Evolutionary conservation across 2,888 invertebrate species (phyloP).

Genomic region (Hydraecia micacea): DNA sequence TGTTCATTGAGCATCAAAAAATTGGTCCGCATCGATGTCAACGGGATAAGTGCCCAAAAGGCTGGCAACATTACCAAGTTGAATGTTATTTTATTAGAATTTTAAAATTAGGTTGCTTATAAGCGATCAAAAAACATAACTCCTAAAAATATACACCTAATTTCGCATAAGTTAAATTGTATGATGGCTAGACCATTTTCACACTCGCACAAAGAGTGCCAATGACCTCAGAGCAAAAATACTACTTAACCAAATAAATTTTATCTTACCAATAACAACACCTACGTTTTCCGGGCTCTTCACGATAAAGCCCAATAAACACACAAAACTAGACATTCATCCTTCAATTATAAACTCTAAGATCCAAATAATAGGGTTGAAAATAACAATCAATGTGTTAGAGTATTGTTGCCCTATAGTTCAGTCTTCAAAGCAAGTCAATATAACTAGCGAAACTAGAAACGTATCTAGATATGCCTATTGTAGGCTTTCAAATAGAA

Average conservation of each 20-base stretch:
- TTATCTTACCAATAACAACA: constrained; percentile 9
- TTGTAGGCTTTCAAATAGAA: constrained; percentile 63
- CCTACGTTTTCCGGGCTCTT: neutral
- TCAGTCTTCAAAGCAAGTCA: constrained; percentile 47
- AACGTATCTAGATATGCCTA: constrained; percentile 57
- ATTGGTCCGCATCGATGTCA: neutral
- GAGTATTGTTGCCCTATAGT: constrained; percentile 24
- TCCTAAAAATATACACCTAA: too few species aligned
- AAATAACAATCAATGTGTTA: neutral
- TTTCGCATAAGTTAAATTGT: neutral
- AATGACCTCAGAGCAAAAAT: constrained; percentile 4
- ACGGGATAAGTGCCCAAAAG: too few species aligned
- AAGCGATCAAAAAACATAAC: neutral
- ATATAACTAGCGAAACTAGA: constrained; percentile 49
- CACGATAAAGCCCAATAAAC: neutral
- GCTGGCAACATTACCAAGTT: too few species aligned
- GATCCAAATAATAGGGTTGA: neutral
- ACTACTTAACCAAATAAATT: constrained; percentile 4
- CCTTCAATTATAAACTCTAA: constrained; percentile 29
- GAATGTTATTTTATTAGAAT: neutral
- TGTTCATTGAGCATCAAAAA: neutral
- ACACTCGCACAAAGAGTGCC: neutral
- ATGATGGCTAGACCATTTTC: neutral
- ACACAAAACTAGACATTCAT: neutral
- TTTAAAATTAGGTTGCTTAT: neutral